Evolutionary conservation across 2,888 invertebrate species (phyloP).

Genomic region (Orchesella flavescens): DNA sequence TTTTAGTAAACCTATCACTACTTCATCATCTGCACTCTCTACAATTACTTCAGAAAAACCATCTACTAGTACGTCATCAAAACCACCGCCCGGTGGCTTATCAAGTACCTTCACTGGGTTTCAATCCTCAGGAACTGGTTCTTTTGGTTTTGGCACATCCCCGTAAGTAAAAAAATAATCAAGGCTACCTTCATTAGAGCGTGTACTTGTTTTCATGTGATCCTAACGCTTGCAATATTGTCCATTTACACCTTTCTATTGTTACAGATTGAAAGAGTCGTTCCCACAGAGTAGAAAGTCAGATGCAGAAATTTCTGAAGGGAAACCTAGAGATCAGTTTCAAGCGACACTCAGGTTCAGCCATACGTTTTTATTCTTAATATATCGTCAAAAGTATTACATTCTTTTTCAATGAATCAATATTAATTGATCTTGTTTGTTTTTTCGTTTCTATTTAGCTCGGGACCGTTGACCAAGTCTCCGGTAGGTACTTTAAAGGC

Average conservation of each 20-base stretch:
- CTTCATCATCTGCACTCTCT: neutral
- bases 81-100: neutral
- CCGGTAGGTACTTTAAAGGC: too few relatives aligned
- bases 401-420: too few relatives aligned
- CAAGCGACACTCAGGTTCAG: too few relatives aligned
- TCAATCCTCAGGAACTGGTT: neutral
- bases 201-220: too few relatives aligned
- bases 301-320: too few relatives aligned
- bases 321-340: too few relatives aligned
- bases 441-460: too few relatives aligned
- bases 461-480: too few relatives aligned
- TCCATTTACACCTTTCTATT: neutral
- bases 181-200: too few relatives aligned
- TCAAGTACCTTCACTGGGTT: neutral
- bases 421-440: too few relatives aligned
- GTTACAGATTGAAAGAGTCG: neutral
- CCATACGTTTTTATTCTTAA: too few relatives aligned
- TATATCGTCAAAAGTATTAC: too few relatives aligned
- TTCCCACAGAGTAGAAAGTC: neutral
- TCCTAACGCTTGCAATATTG: neutral
- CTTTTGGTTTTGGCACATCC: slow-evolving; percentile 31
- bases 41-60: neutral
- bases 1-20: neutral
- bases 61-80: neutral
- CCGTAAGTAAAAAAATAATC: slow-evolving; percentile 26